These are phyloP conservation scores for Hypomesus transpacificus DNA, from an alignment of 2,113 vertebrate species.

Conservation along the genomic window DNA sequence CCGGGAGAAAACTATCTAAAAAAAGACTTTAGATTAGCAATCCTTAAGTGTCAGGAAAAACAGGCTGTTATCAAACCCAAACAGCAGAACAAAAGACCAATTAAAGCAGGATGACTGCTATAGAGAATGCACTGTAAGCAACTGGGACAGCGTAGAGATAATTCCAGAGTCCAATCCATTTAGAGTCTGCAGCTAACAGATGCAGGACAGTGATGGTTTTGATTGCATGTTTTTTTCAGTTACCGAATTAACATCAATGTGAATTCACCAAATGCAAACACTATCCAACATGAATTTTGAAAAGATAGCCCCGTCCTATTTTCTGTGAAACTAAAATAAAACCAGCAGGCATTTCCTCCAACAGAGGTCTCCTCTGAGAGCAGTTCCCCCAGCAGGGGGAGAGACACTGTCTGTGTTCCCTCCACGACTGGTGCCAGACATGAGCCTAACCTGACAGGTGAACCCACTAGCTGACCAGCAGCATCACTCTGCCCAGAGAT, in stretches of 20 bases:
- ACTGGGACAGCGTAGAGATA: conserved; percentile 27
- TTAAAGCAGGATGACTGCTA: conserved; percentile 49
- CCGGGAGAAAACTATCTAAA: conserved; percentile 1
- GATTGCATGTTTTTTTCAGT: conserved; percentile 9
- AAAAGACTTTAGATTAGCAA: conserved; percentile 41
- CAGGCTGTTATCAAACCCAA: conserved; percentile 46
- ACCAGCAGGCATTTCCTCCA: conserved; percentile 24
- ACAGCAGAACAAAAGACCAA: conserved; percentile 54
- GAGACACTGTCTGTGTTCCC: conserved; percentile 41
- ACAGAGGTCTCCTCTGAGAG: conserved; percentile 37
- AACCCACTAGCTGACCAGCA: conserved; percentile 48
- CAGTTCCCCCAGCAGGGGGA: conserved; percentile 35
- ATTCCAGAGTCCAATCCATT: conserved; percentile 10
- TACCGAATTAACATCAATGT: conserved; percentile 20
- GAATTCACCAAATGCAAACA: conserved; percentile 14
- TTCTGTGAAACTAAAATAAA: conserved; percentile 5
- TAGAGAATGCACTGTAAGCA: conserved; percentile 42
- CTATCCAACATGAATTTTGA: conserved; percentile 7
- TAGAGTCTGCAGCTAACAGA: conserved; percentile 12
- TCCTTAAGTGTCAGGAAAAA: conserved; percentile 42
- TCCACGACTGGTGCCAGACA: conserved; percentile 55
- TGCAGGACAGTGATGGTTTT: neutral
- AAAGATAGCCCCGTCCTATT: neutral
- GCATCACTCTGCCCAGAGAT: conserved; percentile 37
- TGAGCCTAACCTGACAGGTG: conserved; percentile 55